Percentiles rank a stretch among this genome's conserved stretches.
Evolutionary conservation across 2,797 vertebrate genomes (phyloP).

Genomic region (Coranthus polyacanthus): DNA sequence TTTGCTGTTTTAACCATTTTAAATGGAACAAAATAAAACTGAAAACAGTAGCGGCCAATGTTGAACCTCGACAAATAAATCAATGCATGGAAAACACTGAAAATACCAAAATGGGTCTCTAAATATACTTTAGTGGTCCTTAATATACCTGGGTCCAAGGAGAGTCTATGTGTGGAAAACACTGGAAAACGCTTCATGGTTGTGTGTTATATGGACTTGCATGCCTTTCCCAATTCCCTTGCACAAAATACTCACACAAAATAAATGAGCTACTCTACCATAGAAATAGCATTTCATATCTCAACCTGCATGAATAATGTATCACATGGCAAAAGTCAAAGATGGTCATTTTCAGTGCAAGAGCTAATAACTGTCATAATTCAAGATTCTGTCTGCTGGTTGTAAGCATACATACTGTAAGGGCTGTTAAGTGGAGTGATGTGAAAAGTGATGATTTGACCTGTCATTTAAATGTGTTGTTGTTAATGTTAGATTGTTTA

Average conservation of each 20-base stretch:
- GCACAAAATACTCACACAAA: conserved; percentile 56
- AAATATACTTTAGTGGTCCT: too few species aligned
- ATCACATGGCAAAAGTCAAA: conserved; percentile 16
- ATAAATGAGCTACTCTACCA: conserved; percentile 47
- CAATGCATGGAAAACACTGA: too few species aligned
- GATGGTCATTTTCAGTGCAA: conserved; percentile 22
- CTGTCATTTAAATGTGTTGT: conserved; percentile 1
- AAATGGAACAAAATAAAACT: too few species aligned
- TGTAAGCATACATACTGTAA: conserved; percentile 7
- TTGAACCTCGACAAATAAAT: too few species aligned
- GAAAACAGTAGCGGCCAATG: too few species aligned
- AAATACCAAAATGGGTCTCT: too few species aligned
- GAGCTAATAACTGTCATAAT: conserved; percentile 26
- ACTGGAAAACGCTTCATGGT: conserved; percentile 49
- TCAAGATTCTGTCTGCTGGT: conserved; percentile 20
- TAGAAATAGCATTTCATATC: conserved; percentile 27
- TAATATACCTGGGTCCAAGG: too few species aligned
- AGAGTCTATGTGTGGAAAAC: too few species aligned
- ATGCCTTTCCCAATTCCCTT: conserved; percentile 38
- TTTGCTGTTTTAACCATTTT: too few species aligned
- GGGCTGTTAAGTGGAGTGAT: conserved; percentile 6
- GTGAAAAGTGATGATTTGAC: conserved; percentile 4
- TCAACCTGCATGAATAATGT: conserved; percentile 34
- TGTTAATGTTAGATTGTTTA: conserved; percentile 21
- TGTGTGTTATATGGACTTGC: conserved; percentile 48